Base-by-base conservation (phyloP, 1,140 invertebrate species). In the Gryllus bimaculatus region DNA sequence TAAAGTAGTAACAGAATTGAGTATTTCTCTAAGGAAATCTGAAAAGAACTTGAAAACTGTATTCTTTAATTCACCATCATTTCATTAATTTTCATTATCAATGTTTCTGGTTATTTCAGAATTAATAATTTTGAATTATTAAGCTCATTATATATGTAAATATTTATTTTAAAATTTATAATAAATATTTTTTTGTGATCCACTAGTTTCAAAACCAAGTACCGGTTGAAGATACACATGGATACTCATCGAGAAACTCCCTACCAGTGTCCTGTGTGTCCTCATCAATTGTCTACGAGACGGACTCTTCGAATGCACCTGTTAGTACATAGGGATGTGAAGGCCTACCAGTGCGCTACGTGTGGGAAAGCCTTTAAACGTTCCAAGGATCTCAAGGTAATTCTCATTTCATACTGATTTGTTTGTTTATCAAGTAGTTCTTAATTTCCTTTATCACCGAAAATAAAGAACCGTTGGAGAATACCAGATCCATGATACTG, bases 221-320 rank as follows among this genome's bases (percentile, higher is more conserved):
- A 85, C 75, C 81, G 84, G 20, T 81, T 85, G 74, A 83, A 84
- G 48, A 83, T 85, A 21, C 84, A 85, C 80, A 81, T 82, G 1
- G 87, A 88, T 78, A 87, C 83, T 12, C 87, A 88, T 81, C 84
- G 79, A 6, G 83, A 84, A 76, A 84, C 84, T 1, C 83, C 83
- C 18, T 88, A 88, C 76, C 83, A 84, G 48, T 88, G 87, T 81
- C 83, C 84, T 7, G 82, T 85, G 8, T 88, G 87, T 81, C 85
- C 85, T 7, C 79, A 87, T 48, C 83, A 84, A 75, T 82, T 88
- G 0, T 87, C 86, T 78, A 88, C 87, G 0, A 83, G 86, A 8
- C 83, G 87, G 18, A 88, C 87, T 8, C 82, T 87, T 8, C 83
- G 85, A 48, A 87, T 86, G 83, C 87, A 88, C 81, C 83, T 87